These are phyloP conservation scores for Scleropages formosus DNA, from an alignment of 2,797 vertebrate genomes.

Conservation along the genomic window DNA sequence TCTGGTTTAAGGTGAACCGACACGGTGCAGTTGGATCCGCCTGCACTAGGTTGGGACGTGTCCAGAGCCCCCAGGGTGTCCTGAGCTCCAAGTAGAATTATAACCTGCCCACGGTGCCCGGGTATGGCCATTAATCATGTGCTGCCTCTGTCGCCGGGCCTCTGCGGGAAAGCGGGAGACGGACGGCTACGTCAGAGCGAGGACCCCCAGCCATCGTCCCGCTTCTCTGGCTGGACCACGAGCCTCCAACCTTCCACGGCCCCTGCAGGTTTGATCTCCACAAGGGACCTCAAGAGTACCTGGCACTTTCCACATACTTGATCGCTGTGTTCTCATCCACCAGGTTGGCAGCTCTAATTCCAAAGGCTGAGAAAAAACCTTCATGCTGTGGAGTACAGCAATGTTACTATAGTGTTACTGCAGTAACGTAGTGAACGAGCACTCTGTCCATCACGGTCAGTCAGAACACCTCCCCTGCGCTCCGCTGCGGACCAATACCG, in stretches of 20 bases:
- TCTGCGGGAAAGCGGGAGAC: slow-evolving; percentile 39
- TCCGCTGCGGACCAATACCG: too few relatives aligned
- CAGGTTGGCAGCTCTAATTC: too few relatives aligned
- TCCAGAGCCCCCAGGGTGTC: slow-evolving; percentile 18
- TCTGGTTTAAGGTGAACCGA: neutral
- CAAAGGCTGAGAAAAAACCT: too few relatives aligned
- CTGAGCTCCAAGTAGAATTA: slow-evolving; percentile 40
- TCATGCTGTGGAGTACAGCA: too few relatives aligned
- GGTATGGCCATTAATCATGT: slow-evolving; percentile 52
- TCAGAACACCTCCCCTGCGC: too few relatives aligned
- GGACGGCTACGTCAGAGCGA: slow-evolving; percentile 30
- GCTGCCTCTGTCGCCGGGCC: slow-evolving; percentile 35
- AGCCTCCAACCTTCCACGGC: slow-evolving; percentile 26
- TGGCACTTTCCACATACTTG: too few relatives aligned
- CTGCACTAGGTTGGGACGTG: slow-evolving; percentile 31
- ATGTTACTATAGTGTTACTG: too few relatives aligned
- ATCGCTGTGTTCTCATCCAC: too few relatives aligned
- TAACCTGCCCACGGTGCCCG: slow-evolving; percentile 47
- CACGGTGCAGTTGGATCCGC: neutral
- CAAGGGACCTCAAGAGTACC: neutral
- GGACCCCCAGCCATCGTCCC: slow-evolving; percentile 37
- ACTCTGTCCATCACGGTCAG: too few relatives aligned
- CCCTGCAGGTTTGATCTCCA: neutral
- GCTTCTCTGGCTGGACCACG: slow-evolving; percentile 37
- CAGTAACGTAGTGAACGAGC: too few relatives aligned